Evolutionary conservation across 2,888 invertebrate genomes (phyloP).

Genomic region (Ctena decussata): DNA sequence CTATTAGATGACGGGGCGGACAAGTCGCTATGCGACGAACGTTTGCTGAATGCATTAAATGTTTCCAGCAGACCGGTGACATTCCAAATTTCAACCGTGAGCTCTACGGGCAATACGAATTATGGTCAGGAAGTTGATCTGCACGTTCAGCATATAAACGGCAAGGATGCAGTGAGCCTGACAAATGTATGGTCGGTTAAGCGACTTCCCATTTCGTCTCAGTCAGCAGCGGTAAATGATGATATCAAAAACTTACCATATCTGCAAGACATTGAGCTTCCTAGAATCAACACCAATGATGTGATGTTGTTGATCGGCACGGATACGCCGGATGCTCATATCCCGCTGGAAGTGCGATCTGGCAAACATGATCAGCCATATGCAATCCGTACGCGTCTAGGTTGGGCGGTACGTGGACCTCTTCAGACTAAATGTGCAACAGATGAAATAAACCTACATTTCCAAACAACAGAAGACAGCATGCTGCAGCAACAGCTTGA

Average conservation of each 20-base stretch:
- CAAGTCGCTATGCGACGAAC: constrained; percentile 19
- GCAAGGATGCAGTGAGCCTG: background rate
- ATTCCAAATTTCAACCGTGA: constrained; percentile 10
- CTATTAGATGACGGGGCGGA: constrained; percentile 30
- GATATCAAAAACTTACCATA: constrained; percentile 18
- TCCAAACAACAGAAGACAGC: background rate
- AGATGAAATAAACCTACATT: background rate
- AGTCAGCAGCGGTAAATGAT: constrained; percentile 3
- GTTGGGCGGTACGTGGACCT: constrained; percentile 21
- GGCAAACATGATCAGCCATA: constrained; percentile 19
- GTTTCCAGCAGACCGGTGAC: constrained; percentile 11
- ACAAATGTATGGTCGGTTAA: constrained; percentile 24
- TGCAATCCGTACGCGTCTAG: constrained; percentile 9
- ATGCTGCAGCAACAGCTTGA: constrained; percentile 25
- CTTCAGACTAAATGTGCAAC: background rate
- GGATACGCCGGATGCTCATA: constrained; percentile 7
- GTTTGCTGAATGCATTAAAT: background rate
- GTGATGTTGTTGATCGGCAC: constrained; percentile 22
- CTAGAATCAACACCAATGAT: background rate
- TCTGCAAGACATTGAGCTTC: background rate
- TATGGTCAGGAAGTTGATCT: background rate
- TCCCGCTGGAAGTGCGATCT: constrained; percentile 15
- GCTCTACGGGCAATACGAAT: background rate
- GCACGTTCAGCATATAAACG: background rate
- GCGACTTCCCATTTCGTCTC: constrained; percentile 19